phyloP scores from a whole-genome alignment of 2,888 invertebrate genomes.

The Dicyrtoma fusca region DNA sequence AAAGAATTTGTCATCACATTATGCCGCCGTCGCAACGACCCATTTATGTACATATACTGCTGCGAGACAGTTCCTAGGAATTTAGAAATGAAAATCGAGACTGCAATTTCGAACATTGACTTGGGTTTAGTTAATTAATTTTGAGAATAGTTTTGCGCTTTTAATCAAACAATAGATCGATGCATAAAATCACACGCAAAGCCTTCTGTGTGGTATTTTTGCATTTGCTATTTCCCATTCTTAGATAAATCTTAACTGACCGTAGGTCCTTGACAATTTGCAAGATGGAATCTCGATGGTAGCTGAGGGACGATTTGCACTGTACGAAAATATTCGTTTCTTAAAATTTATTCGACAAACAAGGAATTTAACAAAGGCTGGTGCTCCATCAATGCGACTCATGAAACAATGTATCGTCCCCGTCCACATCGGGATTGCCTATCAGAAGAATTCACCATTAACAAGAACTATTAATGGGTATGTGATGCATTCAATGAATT shows the following conservation, averaged over 20 bases:
- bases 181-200: too few relatives aligned
- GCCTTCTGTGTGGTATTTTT: too few relatives aligned
- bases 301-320: slow-evolving; percentile 72
- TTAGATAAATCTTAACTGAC: not conserved
- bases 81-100: too few relatives aligned
- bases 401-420: slow-evolving; percentile 57
- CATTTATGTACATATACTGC: too few relatives aligned
- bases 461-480: slow-evolving; percentile 53
- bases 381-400: slow-evolving; percentile 54
- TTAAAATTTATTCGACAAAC: slow-evolving; percentile 59
- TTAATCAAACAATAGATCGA: too few relatives aligned
- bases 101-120: too few relatives aligned
- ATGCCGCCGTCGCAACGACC: too few relatives aligned
- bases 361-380: slow-evolving; percentile 49
- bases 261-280: slow-evolving; percentile 61
- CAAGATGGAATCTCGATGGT: slow-evolving; percentile 70
- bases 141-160: too few relatives aligned
- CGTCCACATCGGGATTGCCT: slow-evolving; percentile 56
- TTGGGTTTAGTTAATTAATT: too few relatives aligned
- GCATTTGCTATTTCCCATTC: not conserved
- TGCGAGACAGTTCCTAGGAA: too few relatives aligned
- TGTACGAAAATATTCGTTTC: slow-evolving; percentile 77
- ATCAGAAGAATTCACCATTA: slow-evolving; percentile 54
- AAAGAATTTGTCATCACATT: too few relatives aligned
- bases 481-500: not conserved